Percentiles rank a stretch among this genome's conserved stretches.
These are phyloP conservation scores for Heteromurus nitidus DNA, from an alignment of 2,888 invertebrate species.

Conservation along the genomic window DNA sequence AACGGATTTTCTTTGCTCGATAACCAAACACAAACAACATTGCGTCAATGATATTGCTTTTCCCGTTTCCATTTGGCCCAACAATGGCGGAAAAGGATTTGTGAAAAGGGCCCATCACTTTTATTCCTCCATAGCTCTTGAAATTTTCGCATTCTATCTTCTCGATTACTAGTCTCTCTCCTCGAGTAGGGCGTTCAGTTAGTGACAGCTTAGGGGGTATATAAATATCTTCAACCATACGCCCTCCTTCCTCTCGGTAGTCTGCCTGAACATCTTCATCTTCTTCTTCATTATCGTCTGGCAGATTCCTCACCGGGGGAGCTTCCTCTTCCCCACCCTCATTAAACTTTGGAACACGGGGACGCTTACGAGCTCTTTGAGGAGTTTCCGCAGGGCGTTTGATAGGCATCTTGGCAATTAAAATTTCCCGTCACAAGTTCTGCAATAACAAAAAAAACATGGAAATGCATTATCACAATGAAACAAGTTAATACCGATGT, in stretches of 20 bases:
- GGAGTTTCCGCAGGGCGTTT: constrained; percentile 48
- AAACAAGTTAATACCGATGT: no score
- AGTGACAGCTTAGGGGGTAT: constrained; percentile 80
- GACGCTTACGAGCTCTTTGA: constrained; percentile 51
- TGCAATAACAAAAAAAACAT: no score
- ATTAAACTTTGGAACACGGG: constrained; percentile 43
- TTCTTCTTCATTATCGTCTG: constrained; percentile 61
- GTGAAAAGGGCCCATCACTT: constrained; percentile 94
- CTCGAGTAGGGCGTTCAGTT: constrained; percentile 79
- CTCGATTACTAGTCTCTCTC: constrained; percentile 91
- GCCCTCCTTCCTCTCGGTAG: constrained; percentile 78
- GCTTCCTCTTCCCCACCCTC: constrained; percentile 53
- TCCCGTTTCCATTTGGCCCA: constrained; percentile 99
- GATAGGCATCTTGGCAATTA: constrained; percentile 60
- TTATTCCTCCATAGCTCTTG: constrained; percentile 94
- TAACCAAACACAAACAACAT: constrained; percentile 99
- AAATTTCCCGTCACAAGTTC: no score
- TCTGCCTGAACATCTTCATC: constrained; percentile 72
- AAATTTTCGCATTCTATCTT: constrained; percentile 95
- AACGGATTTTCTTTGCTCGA: constrained; percentile 94
- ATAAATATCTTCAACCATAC: constrained; percentile 86
- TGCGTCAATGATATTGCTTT: constrained; percentile 99
- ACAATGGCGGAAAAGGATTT: constrained; percentile 98
- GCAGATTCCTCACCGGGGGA: constrained; percentile 25
- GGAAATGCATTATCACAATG: no score